phyloP scores from a whole-genome alignment of 2,888 invertebrate species.

The Meta bourneti region DNA sequence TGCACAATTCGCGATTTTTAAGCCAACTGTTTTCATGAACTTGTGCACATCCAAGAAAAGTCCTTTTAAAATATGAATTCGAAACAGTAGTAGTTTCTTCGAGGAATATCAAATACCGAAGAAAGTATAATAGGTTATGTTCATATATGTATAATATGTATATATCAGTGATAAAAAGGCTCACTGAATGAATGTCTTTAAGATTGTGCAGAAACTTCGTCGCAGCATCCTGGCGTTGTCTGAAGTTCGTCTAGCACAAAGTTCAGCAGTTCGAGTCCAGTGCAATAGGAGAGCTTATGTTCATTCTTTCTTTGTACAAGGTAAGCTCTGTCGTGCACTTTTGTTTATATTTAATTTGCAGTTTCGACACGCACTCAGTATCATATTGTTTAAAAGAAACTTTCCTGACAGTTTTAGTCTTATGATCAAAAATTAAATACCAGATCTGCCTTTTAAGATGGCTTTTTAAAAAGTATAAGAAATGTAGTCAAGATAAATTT shows the following conservation, averaged over 20 bases:
- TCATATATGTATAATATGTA: background rate
- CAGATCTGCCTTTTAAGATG: no score
- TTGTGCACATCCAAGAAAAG: background rate
- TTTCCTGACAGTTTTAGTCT: no score
- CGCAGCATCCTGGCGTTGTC: background rate
- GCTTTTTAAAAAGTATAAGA: background rate
- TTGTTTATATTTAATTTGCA: background rate
- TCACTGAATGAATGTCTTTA: background rate
- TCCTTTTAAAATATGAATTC: slow-evolving; percentile 37
- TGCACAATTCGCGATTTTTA: background rate
- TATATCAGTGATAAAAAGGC: slow-evolving; percentile 12
- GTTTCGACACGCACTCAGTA: background rate
- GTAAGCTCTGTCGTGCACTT: slow-evolving; percentile 49
- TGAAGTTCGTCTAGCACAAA: slow-evolving; percentile 31
- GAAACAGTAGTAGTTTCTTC: slow-evolving; percentile 14
- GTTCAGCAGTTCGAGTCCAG: slow-evolving; percentile 17
- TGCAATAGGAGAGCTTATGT: slow-evolving; percentile 47
- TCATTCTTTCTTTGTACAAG: slow-evolving; percentile 44
- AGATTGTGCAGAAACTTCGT: background rate
- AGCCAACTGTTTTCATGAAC: background rate
- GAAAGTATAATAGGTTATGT: slow-evolving; percentile 13
- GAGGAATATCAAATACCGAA: slow-evolving; percentile 23
- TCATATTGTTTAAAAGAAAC: background rate
- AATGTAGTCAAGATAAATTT: background rate
- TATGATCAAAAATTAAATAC: no score